These are phyloP conservation scores for Nesidiocoris tenuis DNA, from an alignment of 2,888 invertebrate genomes.

Conservation along the genomic window DNA sequence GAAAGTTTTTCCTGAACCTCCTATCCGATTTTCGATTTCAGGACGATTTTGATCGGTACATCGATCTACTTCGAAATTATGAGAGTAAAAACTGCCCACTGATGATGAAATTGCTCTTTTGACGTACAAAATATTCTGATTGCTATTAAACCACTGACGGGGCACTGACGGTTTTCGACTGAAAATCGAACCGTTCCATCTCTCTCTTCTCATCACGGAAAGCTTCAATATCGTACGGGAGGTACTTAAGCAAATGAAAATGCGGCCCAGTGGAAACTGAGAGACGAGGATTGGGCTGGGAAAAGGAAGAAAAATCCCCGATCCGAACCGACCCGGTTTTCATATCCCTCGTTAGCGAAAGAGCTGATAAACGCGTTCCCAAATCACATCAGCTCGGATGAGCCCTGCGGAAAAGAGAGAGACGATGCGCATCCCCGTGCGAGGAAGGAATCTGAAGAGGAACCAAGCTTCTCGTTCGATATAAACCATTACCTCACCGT, in stretches of 20 bases:
- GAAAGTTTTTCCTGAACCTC: no score
- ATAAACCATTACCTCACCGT: not conserved
- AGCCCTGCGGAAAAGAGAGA: not conserved
- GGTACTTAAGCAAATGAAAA: not conserved
- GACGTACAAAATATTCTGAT: no score
- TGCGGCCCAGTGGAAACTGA: not conserved
- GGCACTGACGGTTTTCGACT: no score
- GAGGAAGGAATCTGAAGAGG: not conserved
- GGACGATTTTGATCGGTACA: no score
- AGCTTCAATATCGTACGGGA: not conserved
- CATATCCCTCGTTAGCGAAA: not conserved
- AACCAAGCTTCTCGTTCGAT: not conserved
- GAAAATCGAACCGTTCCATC: not conserved
- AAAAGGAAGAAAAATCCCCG: not conserved
- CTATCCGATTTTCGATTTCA: no score
- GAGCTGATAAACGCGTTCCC: not conserved
- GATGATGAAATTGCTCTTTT: no score
- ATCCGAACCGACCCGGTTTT: not conserved
- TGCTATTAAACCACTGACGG: no score
- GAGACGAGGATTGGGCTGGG: not conserved
- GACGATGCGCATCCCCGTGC: not conserved
- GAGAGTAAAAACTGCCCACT: no score
- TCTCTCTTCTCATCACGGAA: not conserved
- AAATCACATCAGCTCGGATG: not conserved
- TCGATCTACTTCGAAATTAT: no score